A percentile compares a stretch with the other conserved stretches of the same genome.
Evolutionary conservation across 2,888 invertebrate species (phyloP).

Genomic region (Drosophila seclusa): DNA sequence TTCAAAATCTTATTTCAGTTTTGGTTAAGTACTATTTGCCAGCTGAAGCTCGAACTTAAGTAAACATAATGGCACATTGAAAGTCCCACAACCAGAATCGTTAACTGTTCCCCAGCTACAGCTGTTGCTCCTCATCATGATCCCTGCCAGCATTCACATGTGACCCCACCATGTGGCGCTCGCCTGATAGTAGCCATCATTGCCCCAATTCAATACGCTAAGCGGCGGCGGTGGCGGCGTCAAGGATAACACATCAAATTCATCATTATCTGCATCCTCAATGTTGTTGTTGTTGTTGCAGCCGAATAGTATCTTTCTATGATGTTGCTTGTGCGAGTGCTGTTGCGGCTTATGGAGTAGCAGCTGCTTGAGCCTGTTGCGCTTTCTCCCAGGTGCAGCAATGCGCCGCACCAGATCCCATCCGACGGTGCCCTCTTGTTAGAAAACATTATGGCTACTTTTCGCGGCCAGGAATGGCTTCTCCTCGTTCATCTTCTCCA

Average conservation of each 20-base stretch:
- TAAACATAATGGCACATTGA: constrained; percentile 77
- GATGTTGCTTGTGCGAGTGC: constrained; percentile 23
- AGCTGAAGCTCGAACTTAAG: constrained; percentile 48
- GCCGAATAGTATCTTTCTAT: constrained; percentile 13
- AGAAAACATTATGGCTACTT: constrained; percentile 81
- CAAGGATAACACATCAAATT: constrained; percentile 62
- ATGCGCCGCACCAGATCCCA: constrained; percentile 79
- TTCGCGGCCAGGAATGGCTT: constrained; percentile 86
- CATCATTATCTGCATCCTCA: constrained; percentile 38
- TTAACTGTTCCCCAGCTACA: constrained; percentile 7
- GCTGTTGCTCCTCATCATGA: neutral
- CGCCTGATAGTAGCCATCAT: constrained; percentile 70
- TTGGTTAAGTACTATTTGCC: constrained; percentile 7
- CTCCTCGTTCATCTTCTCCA: constrained; percentile 91
- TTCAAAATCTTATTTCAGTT: neutral
- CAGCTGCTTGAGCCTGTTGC: constrained; percentile 50
- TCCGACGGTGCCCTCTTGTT: constrained; percentile 84
- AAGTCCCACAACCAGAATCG: constrained; percentile 70
- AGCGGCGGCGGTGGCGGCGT: constrained; percentile 73
- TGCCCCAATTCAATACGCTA: constrained; percentile 64
- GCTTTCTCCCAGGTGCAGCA: constrained; percentile 63
- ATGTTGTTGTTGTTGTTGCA: constrained; percentile 44
- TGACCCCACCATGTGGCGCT: constrained; percentile 72
- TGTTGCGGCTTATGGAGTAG: constrained; percentile 26
- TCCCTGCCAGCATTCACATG: constrained; percentile 43